Percentiles rank a stretch among this genome's conserved stretches.
Evolutionary conservation across 53 echinoderm and acorn worm species (phyloP).

Genomic region (Temnopleurus reevesii): DNA sequence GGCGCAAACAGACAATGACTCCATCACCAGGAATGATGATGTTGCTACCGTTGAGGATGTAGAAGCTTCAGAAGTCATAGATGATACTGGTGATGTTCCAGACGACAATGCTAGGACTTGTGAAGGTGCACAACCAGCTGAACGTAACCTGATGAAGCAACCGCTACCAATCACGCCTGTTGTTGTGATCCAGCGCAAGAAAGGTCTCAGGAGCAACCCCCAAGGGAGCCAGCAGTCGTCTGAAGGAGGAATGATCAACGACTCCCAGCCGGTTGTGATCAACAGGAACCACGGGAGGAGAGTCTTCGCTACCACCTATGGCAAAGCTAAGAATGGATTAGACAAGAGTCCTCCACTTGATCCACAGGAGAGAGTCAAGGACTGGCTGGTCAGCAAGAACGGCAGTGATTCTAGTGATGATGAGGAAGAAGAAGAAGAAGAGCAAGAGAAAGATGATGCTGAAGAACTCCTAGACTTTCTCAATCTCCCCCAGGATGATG

Average conservation of each 20-base stretch:
- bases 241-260: background rate
- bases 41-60: background rate
- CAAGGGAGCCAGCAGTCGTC: background rate
- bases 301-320: slow-evolving; percentile 61
- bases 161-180: slow-evolving; percentile 30
- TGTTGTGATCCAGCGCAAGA: background rate
- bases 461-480: background rate
- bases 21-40: background rate
- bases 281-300: slow-evolving; percentile 64
- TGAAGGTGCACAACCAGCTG: too few species aligned
- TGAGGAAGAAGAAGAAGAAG: slow-evolving; percentile 18
- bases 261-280: slow-evolving; percentile 60
- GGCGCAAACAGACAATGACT: background rate
- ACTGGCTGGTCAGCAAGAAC: slow-evolving; percentile 28
- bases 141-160: background rate
- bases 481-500: background rate
- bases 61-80: slow-evolving; percentile 1
- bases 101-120: background rate
- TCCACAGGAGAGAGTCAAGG: background rate
- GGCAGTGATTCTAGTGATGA: slow-evolving; percentile 37
- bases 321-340: slow-evolving; percentile 33
- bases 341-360: slow-evolving; percentile 46
- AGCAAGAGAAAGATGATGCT: background rate
- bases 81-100: background rate
- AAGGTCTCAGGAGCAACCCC: background rate